phyloP scores from a whole-genome alignment of 2,113 vertebrate species.

The Illadopsis cleaveri region DNA sequence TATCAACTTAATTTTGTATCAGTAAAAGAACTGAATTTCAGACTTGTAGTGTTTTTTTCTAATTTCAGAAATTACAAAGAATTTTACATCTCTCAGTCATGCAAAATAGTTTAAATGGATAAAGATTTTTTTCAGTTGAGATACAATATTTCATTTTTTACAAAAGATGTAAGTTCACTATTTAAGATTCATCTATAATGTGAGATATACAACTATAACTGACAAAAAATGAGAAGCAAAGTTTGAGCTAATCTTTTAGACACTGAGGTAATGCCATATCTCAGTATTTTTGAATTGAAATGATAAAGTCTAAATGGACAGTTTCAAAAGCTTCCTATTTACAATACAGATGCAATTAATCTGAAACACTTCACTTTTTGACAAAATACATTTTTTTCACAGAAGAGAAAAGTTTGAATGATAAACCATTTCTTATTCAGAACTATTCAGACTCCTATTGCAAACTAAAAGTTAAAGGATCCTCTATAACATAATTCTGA shows the following conservation, averaged over 20 bases:
- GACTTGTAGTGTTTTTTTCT: background rate
- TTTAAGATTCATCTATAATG: background rate
- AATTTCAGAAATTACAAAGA: background rate
- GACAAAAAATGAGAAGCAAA: background rate
- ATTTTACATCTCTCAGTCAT: background rate
- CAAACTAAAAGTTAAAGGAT: background rate
- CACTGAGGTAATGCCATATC: background rate
- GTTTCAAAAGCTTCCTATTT: background rate
- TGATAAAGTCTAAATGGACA: background rate
- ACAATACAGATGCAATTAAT: background rate
- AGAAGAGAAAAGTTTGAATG: background rate
- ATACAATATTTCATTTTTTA: background rate
- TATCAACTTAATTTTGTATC: background rate
- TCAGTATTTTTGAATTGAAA: background rate
- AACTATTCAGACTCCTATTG: background rate
- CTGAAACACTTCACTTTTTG: background rate
- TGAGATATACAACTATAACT: background rate
- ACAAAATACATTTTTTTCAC: background rate
- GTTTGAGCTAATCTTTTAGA: background rate
- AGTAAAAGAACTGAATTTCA: background rate
- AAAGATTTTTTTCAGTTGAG: background rate
- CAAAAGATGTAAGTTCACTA: background rate
- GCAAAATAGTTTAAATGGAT: background rate
- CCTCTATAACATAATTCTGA: background rate
- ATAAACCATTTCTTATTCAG: background rate